Conservation (phyloP, 2,113 vertebrate genomes). For the Ciconia maguari region DNA sequence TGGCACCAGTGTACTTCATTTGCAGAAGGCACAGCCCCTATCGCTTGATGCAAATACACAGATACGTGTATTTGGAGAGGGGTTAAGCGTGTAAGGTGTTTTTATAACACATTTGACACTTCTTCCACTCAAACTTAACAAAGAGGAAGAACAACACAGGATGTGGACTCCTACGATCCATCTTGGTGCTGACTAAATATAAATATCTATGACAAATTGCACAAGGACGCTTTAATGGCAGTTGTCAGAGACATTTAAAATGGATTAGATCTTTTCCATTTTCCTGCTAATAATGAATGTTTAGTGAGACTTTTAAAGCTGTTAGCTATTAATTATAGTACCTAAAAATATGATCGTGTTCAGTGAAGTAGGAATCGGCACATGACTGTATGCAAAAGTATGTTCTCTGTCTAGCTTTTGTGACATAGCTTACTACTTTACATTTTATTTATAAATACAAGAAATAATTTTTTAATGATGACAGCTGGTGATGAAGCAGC, state of each 20-base stretch:
- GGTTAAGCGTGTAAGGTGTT: neutral
- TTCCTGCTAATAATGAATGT: slow-evolving; percentile 27
- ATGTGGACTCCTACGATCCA: neutral
- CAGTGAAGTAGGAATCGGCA: neutral
- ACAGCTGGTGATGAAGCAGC: slow-evolving; percentile 30
- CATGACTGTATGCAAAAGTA: neutral
- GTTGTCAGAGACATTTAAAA: slow-evolving; percentile 60
- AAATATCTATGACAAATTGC: slow-evolving; percentile 53
- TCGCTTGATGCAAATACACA: rapidly evolving
- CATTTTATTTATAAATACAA: neutral
- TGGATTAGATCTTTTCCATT: slow-evolving; percentile 28
- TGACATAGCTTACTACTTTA: neutral
- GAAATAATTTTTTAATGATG: neutral
- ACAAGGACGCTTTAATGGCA: slow-evolving; percentile 47
- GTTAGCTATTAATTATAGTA: slow-evolving; percentile 50
- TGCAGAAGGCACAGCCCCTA: neutral
- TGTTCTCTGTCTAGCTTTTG: neutral
- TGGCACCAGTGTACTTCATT: rapidly evolving
- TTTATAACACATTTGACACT: neutral
- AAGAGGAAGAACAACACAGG: neutral
- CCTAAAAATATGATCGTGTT: slow-evolving; percentile 37
- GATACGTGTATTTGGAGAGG: neutral
- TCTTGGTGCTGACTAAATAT: slow-evolving; percentile 45
- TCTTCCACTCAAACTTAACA: neutral
- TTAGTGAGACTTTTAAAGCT: slow-evolving; percentile 37